phyloP scores from a whole-genome alignment of 2,797 vertebrate genomes.

The Babyrousa celebensis region DNA sequence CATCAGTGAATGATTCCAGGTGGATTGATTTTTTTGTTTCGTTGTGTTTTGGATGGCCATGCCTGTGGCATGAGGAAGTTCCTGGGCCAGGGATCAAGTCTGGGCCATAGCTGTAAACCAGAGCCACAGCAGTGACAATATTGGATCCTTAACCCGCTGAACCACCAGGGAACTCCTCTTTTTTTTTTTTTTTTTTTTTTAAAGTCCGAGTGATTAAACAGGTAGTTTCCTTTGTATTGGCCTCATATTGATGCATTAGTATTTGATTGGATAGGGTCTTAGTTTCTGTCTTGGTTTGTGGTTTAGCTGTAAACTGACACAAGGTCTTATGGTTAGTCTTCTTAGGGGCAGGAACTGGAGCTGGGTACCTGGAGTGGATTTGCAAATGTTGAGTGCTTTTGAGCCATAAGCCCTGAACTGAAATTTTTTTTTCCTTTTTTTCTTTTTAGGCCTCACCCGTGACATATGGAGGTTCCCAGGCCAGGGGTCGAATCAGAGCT shows the following conservation, averaged over 20 bases:
- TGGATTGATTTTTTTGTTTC: background rate
- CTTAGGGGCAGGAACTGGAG: constrained; percentile 16
- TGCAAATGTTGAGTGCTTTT: constrained; percentile 17
- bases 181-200: background rate
- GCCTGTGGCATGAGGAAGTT: no score
- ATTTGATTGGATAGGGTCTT: constrained; percentile 44
- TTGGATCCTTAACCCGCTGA: no score
- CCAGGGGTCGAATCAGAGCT: no score
- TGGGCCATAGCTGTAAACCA: no score
- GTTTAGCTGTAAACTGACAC: constrained; percentile 28
- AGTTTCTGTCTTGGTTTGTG: constrained; percentile 57
- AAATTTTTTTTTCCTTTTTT: background rate
- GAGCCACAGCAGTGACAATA: no score
- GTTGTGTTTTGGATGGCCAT: no score
- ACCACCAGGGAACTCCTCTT: no score
- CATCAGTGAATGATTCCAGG: background rate
- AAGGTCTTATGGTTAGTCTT: background rate
- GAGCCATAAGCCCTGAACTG: background rate
- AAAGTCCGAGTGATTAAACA: constrained; percentile 25
- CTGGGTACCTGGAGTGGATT: background rate
- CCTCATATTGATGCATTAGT: background rate
- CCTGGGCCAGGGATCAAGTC: no score
- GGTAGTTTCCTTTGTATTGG: constrained; percentile 12
- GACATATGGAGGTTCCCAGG: no score
- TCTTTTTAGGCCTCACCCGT: no score